phyloP scores from a whole-genome alignment of 2,888 invertebrate species.

The Drosophila leonis region DNA sequence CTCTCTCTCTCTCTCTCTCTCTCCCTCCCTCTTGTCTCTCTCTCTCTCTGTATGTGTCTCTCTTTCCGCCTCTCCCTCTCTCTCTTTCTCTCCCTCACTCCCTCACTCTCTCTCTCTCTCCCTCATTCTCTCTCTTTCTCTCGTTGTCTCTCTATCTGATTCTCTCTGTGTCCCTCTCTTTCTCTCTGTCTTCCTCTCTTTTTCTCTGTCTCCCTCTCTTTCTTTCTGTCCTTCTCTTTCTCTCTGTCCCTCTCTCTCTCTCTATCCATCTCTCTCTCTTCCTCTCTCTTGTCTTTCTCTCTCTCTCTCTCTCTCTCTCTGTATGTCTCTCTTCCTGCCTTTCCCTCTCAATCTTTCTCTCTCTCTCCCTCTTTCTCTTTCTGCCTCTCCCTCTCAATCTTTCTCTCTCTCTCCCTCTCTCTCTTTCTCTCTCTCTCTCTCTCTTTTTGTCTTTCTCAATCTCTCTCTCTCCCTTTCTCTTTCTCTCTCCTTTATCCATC shows the following conservation, averaged over 20 bases:
- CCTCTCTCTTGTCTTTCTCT: neutral
- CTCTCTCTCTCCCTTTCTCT: too few relatives aligned
- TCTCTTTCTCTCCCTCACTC: neutral
- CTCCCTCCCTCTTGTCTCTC: neutral
- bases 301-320: neutral
- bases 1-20: neutral
- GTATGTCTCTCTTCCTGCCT: fast-evolving
- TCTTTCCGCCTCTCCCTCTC: neutral
- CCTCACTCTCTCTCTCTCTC: neutral
- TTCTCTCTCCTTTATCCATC: too few relatives aligned
- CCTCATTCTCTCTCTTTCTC: neutral
- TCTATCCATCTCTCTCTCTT: neutral
- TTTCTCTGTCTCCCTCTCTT: neutral
- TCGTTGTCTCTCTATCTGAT: neutral
- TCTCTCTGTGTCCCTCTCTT: too few relatives aligned
- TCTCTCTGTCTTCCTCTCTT: neutral
- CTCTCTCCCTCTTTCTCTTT: too few relatives aligned
- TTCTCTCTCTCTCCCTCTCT: neutral
- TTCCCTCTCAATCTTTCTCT: neutral
- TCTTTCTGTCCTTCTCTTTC: neutral
- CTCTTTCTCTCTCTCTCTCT: neutral
- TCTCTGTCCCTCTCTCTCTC: neutral
- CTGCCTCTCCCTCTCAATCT: neutral
- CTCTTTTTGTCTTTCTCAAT: neutral
- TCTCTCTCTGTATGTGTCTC: neutral